Evolutionary conservation across 30 jellyfish, hydroid and myxozoan genomes (phyloP).

Genomic region (Phacellophora camtschatica): DNA sequence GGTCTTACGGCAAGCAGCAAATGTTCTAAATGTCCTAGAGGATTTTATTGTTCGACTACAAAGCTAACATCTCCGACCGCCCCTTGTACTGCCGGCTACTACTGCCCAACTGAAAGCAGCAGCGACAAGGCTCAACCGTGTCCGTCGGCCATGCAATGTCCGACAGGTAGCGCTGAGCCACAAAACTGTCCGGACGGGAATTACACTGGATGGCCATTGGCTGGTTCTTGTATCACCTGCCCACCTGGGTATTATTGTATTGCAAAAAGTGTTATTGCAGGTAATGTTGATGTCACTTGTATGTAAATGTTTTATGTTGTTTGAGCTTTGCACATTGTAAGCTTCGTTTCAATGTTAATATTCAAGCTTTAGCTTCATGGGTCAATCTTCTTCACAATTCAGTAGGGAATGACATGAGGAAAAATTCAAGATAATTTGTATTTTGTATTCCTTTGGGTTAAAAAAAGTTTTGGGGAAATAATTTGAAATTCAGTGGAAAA

Average conservation of each 20-base stretch:
- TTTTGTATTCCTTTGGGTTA: too few relatives aligned
- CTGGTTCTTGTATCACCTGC: constrained; percentile 70
- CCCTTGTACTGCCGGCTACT: constrained; percentile 80
- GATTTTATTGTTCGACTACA: constrained; percentile 75
- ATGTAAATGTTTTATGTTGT: too few relatives aligned
- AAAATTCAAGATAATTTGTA: too few relatives aligned
- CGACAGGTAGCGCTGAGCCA: constrained; percentile 86
- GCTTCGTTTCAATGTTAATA: too few relatives aligned
- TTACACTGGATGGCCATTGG: constrained; percentile 85
- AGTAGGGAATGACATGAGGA: too few relatives aligned
- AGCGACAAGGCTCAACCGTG: constrained; percentile 68
- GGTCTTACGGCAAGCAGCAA: constrained; percentile 57
- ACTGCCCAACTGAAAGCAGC: constrained; percentile 88
- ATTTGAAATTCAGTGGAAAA: too few relatives aligned
- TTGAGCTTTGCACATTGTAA: too few relatives aligned
- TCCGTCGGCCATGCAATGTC: constrained; percentile 96
- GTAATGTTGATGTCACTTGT: too few relatives aligned
- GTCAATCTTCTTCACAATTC: too few relatives aligned
- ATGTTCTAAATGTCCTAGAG: constrained; percentile 77
- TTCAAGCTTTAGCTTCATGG: too few relatives aligned
- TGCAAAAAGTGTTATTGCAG: constrained; percentile 67
- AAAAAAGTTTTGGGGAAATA: too few relatives aligned
- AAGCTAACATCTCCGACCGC: constrained; percentile 84
- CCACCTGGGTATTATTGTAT: constrained; percentile 84
- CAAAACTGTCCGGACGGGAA: constrained; percentile 79